Percentiles rank a stretch among this genome's conserved stretches.
These are phyloP conservation scores for Choloepus didactylus DNA, from an alignment of 2,797 vertebrate species.

Conservation along the genomic window DNA sequence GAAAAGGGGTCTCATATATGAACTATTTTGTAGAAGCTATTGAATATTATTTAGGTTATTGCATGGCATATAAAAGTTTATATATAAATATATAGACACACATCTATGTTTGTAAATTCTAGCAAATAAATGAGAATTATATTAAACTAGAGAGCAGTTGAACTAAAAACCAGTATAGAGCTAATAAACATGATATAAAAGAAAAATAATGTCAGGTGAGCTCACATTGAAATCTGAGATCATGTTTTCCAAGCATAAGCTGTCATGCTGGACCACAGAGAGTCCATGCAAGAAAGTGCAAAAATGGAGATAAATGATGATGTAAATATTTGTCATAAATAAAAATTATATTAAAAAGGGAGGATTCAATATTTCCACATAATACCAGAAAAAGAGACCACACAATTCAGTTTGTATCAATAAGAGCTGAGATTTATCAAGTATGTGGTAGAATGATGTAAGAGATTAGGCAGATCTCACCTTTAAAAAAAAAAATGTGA, in stretches of 20 bases:
- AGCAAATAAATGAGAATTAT: slow-evolving; percentile 15
- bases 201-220: neutral
- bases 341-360: neutral
- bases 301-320: neutral
- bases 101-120: neutral
- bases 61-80: neutral
- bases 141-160: slow-evolving; percentile 29
- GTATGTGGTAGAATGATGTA: neutral
- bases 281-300: neutral
- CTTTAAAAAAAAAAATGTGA: neutral
- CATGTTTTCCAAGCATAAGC: neutral
- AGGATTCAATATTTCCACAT: neutral
- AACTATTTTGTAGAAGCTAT: neutral
- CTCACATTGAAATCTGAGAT: neutral
- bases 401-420: neutral
- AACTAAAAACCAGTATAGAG: neutral
- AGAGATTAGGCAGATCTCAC: neutral
- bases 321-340: neutral
- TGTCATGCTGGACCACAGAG: neutral
- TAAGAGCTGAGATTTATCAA: neutral
- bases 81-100: neutral
- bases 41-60: slow-evolving; percentile 1
- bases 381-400: neutral
- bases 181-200: slow-evolving; percentile 36
- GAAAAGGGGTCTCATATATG: neutral